Conservation (phyloP, 2,113 vertebrate genomes). For the Struthio camelus region DNA sequence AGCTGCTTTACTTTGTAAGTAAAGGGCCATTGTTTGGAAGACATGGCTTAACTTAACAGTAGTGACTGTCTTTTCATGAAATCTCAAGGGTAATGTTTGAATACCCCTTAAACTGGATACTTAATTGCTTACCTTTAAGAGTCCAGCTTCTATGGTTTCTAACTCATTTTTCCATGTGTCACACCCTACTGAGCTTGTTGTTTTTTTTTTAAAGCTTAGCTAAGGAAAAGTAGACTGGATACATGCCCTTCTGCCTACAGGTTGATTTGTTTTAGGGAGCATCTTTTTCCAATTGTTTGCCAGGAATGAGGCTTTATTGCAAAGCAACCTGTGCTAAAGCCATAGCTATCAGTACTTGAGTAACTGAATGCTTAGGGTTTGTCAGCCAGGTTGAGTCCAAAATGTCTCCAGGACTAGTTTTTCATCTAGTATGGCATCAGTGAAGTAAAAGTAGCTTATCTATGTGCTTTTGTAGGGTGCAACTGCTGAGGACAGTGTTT, state of each 20-base stretch:
- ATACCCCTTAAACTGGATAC: neutral
- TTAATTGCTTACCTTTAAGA: neutral
- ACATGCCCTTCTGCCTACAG: neutral
- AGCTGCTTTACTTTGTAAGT: neutral
- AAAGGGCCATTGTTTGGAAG: neutral
- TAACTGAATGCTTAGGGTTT: neutral
- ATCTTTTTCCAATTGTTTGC: neutral
- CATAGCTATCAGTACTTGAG: neutral
- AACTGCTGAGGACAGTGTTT: neutral
- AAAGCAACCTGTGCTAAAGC: neutral
- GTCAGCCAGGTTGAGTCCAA: neutral
- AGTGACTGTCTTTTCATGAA: neutral
- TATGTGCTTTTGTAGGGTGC: neutral
- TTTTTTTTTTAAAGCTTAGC: neutral
- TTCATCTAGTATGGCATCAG: neutral
- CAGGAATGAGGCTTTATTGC: neutral
- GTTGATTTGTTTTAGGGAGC: neutral
- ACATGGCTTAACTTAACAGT: neutral
- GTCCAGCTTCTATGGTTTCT: neutral
- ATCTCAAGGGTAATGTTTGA: neutral
- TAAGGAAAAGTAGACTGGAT: neutral
- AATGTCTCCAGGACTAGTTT: neutral
- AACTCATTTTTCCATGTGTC: neutral
- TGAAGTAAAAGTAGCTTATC: neutral
- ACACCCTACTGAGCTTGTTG: neutral